Conservation (phyloP, 1,140 invertebrate species). For the Neotoxoptera formosana region DNA sequence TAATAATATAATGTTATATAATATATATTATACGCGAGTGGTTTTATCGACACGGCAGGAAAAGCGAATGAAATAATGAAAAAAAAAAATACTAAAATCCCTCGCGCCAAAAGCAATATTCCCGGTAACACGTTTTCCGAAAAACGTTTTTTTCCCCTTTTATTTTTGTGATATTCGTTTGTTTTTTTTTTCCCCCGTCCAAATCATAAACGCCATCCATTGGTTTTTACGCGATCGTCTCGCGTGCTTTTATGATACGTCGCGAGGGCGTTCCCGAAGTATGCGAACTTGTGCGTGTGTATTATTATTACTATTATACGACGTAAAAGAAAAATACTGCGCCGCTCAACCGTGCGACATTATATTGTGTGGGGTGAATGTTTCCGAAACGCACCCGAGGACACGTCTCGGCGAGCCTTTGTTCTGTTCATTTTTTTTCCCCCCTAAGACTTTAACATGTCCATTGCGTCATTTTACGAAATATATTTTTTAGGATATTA, state of each 20-base stretch:
- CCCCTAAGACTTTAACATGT: neutral
- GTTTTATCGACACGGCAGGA: neutral
- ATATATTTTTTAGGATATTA: neutral
- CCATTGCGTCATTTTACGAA: neutral
- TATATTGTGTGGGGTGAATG: neutral
- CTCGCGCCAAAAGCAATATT: neutral
- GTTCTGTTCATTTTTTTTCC: neutral
- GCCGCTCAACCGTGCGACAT: neutral
- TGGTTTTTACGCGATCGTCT: neutral
- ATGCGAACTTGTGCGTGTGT: neutral
- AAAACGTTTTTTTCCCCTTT: neutral
- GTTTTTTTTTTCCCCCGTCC: neutral
- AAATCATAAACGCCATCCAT: slow-evolving; percentile 3
- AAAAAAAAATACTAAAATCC: neutral
- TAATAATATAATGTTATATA: neutral
- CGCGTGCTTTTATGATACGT: neutral
- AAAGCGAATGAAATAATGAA: neutral
- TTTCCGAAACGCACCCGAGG: neutral
- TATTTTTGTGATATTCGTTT: neutral
- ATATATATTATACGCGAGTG: neutral
- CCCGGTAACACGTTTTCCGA: neutral
- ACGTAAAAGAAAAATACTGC: neutral
- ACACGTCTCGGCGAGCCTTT: neutral
- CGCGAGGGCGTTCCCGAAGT: neutral
- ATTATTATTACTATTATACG: neutral